phyloP scores from a whole-genome alignment of 2,888 invertebrate genomes.

The Melipona bicolor region DNA sequence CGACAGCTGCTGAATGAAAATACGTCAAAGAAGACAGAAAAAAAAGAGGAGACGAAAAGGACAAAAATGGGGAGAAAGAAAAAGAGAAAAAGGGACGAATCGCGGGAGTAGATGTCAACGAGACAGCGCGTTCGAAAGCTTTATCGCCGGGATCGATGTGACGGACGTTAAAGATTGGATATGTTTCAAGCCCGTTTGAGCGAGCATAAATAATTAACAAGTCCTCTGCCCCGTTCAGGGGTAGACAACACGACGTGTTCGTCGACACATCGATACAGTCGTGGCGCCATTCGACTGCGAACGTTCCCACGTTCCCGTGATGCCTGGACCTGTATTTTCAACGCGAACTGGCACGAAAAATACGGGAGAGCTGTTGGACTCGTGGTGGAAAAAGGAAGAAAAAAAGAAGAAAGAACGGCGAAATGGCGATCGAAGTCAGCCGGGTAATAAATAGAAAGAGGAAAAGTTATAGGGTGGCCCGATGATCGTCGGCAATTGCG shows the following conservation, averaged over 20 bases:
- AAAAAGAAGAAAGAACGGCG: background rate
- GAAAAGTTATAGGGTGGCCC: conserved; percentile 44
- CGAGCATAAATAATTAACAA: conserved; percentile 46
- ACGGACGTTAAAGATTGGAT: background rate
- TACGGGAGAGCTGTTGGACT: background rate
- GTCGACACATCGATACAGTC: background rate
- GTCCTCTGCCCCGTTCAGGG: background rate
- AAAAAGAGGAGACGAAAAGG: background rate
- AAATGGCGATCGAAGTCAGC: background rate
- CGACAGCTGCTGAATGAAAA: background rate
- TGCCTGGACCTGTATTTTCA: background rate
- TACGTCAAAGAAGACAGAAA: background rate
- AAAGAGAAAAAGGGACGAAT: background rate
- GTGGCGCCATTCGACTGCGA: background rate
- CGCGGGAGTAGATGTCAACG: background rate
- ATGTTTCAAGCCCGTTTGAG: conserved; percentile 4
- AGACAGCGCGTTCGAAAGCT: conserved; percentile 13
- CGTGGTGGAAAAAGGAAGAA: no score
- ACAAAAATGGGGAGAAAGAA: background rate
- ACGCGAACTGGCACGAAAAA: background rate
- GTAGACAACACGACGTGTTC: background rate
- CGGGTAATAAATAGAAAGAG: conserved; percentile 37
- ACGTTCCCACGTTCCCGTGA: conserved; percentile 22
- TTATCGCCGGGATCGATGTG: background rate
- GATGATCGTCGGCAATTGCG: conserved; percentile 69